These are phyloP conservation scores for Nannospalax galili DNA, from an alignment of 2,113 vertebrate species.

Conservation along the genomic window DNA sequence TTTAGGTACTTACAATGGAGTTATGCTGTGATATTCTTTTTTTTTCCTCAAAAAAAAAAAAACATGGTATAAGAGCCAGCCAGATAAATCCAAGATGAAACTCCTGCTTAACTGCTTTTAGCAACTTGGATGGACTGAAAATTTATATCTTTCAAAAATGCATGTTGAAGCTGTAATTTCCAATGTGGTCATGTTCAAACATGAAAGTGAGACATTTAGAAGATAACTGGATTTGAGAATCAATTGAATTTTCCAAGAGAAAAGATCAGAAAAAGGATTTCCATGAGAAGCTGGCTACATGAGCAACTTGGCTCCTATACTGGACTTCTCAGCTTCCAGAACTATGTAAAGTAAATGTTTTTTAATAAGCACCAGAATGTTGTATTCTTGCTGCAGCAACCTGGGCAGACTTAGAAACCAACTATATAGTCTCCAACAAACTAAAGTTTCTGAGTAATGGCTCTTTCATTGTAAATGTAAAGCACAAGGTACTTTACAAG, in stretches of 20 bases:
- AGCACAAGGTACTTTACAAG: neutral
- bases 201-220: neutral
- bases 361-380: neutral
- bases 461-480: constrained; percentile 17
- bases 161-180: neutral
- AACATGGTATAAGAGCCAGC: constrained; percentile 37
- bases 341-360: neutral
- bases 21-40: neutral
- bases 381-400: neutral
- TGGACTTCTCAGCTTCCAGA: neutral
- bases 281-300: neutral
- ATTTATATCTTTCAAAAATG: neutral
- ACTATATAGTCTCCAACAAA: neutral
- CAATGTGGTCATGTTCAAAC: neutral
- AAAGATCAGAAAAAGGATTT: neutral
- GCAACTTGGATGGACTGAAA: neutral
- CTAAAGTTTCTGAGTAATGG: neutral
- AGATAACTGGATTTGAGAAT: neutral
- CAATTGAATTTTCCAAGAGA: neutral
- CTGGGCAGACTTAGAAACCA: neutral
- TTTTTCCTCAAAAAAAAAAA: too few species aligned
- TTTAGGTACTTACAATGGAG: neutral
- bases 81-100: constrained; percentile 51
- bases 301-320: neutral
- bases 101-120: constrained; percentile 3